phyloP scores from a whole-genome alignment of 2,888 invertebrate genomes.

The Megaustenia siamemsis region DNA sequence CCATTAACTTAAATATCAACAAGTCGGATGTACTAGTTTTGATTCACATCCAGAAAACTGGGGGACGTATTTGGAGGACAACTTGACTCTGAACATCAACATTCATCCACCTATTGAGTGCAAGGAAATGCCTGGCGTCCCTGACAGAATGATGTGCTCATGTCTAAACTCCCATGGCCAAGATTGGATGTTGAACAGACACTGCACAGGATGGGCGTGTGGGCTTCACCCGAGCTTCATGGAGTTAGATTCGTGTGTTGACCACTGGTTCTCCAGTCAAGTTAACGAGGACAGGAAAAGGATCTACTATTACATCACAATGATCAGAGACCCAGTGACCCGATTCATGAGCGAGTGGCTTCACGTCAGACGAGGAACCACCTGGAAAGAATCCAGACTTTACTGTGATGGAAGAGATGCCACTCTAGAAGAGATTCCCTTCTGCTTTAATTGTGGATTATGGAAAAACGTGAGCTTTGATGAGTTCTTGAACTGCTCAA shows the following conservation, averaged over 20 bases:
- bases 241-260: constrained; percentile 85
- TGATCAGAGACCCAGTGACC: constrained; percentile 94
- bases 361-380: constrained; percentile 97
- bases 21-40: constrained; percentile 98
- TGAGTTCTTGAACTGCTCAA: constrained; percentile 93
- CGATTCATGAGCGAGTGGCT: constrained; percentile 97
- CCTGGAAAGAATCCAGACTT: constrained; percentile 91
- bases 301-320: constrained; percentile 96
- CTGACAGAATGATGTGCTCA: constrained; percentile 82
- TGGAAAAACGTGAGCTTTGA: constrained; percentile 90
- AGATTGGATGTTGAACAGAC: constrained; percentile 89
- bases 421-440: constrained; percentile 89
- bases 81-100: constrained; percentile 91
- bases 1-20: constrained; percentile 71
- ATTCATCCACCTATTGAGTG: constrained; percentile 3
- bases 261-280: constrained; percentile 78
- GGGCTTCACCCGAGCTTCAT: constrained; percentile 99
- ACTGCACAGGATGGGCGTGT: constrained; percentile 83
- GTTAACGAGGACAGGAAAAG: constrained; percentile 47
- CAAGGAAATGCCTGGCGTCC: not conserved
- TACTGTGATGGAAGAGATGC: constrained; percentile 86
- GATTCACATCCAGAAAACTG: constrained; percentile 99
- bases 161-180: constrained; percentile 69
- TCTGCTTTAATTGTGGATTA: constrained; percentile 84
- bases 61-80: constrained; percentile 98